Base-by-base conservation (phyloP, 37 sponge, comb jelly and placozoan species). In the Chondrosia reniformis region DNA sequence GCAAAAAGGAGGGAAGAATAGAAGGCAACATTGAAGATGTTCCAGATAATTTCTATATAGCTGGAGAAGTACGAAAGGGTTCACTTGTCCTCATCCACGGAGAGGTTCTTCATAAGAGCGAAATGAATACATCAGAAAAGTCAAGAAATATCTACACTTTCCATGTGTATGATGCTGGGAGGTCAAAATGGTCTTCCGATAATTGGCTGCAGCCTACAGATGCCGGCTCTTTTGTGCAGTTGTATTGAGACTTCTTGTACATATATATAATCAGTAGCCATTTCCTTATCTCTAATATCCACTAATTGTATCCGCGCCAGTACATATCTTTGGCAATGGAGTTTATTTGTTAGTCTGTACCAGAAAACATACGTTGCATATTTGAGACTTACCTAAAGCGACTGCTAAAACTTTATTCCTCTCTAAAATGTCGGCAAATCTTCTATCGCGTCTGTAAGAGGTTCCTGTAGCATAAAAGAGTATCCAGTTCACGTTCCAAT, bases 171-270 rank as follows among this genome's bases (percentile, higher is more conserved):
- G 99, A 98, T 78, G 77, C 86, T 15, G 92, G 78, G 63, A 80
- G 37, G 4, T 82, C 96, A 34, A 76, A 84, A 25, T 98, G 93
- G 91, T 86, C 82, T 67, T 77, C 84, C n/a, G 84, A 80, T 5
- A 98, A 98, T 77, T 98, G 99, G 99, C 84, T 88, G 21, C 95
- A 94, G 49, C 95, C 95, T 8, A 85, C 92, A 9, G 86, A 79
- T 15, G 74, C 63, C 7, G 19, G 83, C 1, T 89, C 92, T 4
- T 94, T 94, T 44, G 81, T 92, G 49, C 33, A 65, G 24, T 36
- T 94, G 46, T 94, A 94, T 73, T 85, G 67, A 75, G 0, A 49
- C 15, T 49, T 49, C 15, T 10, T 15, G n/a, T n/a, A n/a, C n/a
- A n/a, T n/a, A n/a, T n/a, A n/a, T n/a, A n/a, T n/a, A n/a, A n/a